phyloP scores from a whole-genome alignment of 1,140 invertebrate genomes.

The Sycophila sp. region DNA sequence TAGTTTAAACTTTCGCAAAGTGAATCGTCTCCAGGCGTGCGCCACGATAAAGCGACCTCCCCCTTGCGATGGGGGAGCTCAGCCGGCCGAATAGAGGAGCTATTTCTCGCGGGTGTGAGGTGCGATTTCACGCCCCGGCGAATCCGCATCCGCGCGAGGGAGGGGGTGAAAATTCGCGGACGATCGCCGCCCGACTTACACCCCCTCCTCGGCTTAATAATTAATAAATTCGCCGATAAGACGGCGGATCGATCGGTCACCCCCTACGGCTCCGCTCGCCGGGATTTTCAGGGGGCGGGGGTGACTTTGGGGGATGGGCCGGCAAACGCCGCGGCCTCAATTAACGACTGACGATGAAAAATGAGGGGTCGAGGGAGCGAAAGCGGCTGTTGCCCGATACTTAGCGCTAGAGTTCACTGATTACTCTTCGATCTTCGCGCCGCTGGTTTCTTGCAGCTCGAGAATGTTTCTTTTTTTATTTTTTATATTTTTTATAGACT shows the following conservation, averaged over 20 bases:
- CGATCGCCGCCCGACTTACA: conserved; percentile 27
- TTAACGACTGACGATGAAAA: conserved; percentile 45
- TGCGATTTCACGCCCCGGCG: neutral
- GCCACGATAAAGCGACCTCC: too few relatives aligned
- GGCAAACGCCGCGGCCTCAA: conserved; percentile 20
- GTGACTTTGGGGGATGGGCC: neutral
- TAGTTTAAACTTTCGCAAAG: too few relatives aligned
- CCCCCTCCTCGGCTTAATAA: conserved; percentile 13
- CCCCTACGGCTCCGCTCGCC: conserved; percentile 15
- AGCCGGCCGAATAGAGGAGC: neutral
- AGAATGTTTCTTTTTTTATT: neutral
- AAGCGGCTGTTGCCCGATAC: neutral
- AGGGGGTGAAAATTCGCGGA: conserved; percentile 8
- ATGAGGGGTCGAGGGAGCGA: conserved; percentile 36
- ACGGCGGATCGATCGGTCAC: conserved; percentile 6
- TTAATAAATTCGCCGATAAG: conserved; percentile 32
- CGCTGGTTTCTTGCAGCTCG: too few relatives aligned
- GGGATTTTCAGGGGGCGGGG: conserved; percentile 20
- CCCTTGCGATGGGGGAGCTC: too few relatives aligned
- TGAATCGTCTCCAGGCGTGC: too few relatives aligned
- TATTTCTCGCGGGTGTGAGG: neutral
- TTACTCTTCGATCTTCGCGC: neutral
- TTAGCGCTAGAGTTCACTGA: neutral
- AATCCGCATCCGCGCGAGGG: neutral
- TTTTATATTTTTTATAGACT: neutral